These are phyloP conservation scores for Scleropages formosus DNA, from an alignment of 2,797 vertebrate species.

Conservation along the genomic window DNA sequence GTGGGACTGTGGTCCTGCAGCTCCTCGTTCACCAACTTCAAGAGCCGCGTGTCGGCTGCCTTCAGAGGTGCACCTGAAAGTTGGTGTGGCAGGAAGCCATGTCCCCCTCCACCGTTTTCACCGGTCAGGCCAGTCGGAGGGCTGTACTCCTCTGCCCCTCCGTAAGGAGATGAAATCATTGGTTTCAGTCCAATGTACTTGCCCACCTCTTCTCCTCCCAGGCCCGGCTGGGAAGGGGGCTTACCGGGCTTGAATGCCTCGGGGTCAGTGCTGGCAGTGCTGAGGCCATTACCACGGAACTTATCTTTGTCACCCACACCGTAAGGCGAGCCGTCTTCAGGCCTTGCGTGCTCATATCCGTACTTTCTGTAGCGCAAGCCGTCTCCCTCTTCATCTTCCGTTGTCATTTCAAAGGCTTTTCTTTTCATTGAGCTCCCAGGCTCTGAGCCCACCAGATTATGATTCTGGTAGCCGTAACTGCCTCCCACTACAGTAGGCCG, in stretches of 20 bases:
- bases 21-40: conserved; percentile 84
- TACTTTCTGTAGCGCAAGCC: conserved; percentile 83
- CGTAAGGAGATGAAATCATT: conserved; percentile 76
- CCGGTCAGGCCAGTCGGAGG: conserved; percentile 74
- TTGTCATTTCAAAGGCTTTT: conserved; percentile 83
- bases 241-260: conserved; percentile 68
- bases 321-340: conserved; percentile 69
- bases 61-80: conserved; percentile 74
- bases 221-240: conserved; percentile 64
- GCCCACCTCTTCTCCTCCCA: conserved; percentile 46
- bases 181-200: conserved; percentile 73
- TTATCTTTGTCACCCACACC: conserved; percentile 76
- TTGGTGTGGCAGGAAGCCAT: conserved; percentile 66
- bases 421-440: conserved; percentile 79
- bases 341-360: conserved; percentile 81
- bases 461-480: conserved; percentile 78
- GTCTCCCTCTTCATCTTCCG: conserved; percentile 75
- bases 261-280: conserved; percentile 58
- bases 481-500: conserved; percentile 74
- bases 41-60: conserved; percentile 71
- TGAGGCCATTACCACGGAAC: conserved; percentile 80
- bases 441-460: conserved; percentile 64
- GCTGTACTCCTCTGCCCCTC: conserved; percentile 75
- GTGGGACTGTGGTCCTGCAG: conserved; percentile 83
- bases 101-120: conserved; percentile 66